These are phyloP conservation scores for Drosophila merina DNA, from an alignment of 2,888 invertebrate species.

Conservation along the genomic window DNA sequence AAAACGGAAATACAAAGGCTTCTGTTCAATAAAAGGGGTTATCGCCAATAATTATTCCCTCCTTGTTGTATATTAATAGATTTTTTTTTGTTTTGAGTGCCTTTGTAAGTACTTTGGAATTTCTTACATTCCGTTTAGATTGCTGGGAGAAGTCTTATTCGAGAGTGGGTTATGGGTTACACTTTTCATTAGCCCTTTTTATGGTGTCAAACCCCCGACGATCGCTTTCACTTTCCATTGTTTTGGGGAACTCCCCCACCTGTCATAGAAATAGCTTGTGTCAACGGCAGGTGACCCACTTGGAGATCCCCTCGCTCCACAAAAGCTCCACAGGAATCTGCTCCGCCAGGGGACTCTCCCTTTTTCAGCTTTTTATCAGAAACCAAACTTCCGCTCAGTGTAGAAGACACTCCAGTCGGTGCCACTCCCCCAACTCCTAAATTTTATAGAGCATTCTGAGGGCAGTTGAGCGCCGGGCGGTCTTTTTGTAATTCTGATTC, in stretches of 20 bases:
- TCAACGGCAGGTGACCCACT: constrained; percentile 54
- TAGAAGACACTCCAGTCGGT: constrained; percentile 30
- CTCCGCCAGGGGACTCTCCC: constrained; percentile 32
- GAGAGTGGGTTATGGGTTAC: no score
- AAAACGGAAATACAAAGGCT: constrained; percentile 27
- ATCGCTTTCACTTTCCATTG: constrained; percentile 18
- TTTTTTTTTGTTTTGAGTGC: neutral
- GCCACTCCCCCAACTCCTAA: constrained; percentile 1
- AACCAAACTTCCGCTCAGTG: constrained; percentile 73
- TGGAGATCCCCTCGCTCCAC: constrained; percentile 28
- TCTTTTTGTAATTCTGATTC: constrained; percentile 21
- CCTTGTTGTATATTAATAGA: neutral
- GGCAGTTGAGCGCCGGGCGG: constrained; percentile 63
- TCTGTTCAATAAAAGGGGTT: constrained; percentile 22
- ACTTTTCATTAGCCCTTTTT: neutral
- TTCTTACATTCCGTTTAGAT: neutral
- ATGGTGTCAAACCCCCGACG: constrained; percentile 4
- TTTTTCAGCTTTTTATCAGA: constrained; percentile 51
- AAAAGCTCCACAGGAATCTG: constrained; percentile 61
- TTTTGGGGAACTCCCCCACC: constrained; percentile 22
- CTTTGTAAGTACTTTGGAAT: constrained; percentile 3
- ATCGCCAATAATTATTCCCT: constrained; percentile 15
- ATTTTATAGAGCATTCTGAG: constrained; percentile 17
- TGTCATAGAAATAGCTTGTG: constrained; percentile 35
- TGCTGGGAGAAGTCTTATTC: neutral